phyloP scores from a whole-genome alignment of 2,797 vertebrate species.

The Tokudaia muenninki region DNA sequence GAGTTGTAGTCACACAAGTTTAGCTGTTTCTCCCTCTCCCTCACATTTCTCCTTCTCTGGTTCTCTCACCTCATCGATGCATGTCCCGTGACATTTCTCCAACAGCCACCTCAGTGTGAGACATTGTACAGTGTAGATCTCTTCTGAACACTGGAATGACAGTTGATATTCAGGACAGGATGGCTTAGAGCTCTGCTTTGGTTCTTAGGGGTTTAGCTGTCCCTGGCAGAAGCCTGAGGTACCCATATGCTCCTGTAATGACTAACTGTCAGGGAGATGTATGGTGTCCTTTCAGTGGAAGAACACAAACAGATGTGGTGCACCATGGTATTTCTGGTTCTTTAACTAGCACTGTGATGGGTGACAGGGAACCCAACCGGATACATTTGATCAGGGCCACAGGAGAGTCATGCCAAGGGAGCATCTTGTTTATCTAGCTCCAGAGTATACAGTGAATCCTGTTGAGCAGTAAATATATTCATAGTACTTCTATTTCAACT shows the following conservation, averaged over 20 bases:
- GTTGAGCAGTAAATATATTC: neutral
- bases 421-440: constrained; percentile 69
- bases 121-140: rapidly evolving
- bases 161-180: neutral
- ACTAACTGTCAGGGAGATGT: constrained; percentile 90
- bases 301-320: constrained; percentile 87
- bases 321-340: constrained; percentile 85
- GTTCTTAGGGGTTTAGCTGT: constrained; percentile 52
- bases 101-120: neutral
- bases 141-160: neutral
- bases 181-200: constrained; percentile 1
- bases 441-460: neutral
- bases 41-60: rapidly evolving
- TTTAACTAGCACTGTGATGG: constrained; percentile 88
- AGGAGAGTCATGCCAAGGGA: constrained; percentile 67
- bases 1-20: neutral
- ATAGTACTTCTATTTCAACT: constrained; percentile 4
- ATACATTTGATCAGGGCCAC: constrained; percentile 79
- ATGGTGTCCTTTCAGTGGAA: constrained; percentile 86
- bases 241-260: constrained; percentile 84
- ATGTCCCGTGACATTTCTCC: neutral
- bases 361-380: constrained; percentile 73
- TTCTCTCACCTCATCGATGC: neutral
- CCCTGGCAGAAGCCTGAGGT: constrained; percentile 72
- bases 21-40: neutral